Conservation (phyloP, 2,888 invertebrate species). For the Tipula vernalis region DNA sequence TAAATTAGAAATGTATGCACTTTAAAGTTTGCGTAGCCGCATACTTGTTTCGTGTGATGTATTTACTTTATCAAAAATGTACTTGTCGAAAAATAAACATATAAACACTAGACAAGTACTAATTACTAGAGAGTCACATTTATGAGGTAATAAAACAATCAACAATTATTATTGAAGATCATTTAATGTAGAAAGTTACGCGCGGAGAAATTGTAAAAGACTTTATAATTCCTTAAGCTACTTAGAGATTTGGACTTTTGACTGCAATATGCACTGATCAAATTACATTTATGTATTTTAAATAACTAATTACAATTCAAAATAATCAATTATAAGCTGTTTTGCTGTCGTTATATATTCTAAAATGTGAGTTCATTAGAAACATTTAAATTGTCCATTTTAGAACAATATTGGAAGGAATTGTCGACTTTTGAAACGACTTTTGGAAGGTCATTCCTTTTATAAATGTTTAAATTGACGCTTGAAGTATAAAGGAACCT, state of each 20-base stretch:
- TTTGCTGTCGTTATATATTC: too few relatives aligned
- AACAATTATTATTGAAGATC: background rate
- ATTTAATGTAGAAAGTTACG: background rate
- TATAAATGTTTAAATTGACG: too few relatives aligned
- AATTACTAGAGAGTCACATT: background rate
- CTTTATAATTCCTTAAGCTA: background rate
- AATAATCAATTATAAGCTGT: too few relatives aligned
- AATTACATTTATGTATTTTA: background rate
- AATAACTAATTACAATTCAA: too few relatives aligned
- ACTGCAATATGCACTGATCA: background rate
- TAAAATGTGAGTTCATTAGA: too few relatives aligned
- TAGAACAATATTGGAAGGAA: too few relatives aligned
- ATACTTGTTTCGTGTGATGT: background rate
- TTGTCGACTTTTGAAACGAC: too few relatives aligned
- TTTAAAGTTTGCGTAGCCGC: background rate
- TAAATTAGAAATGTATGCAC: background rate
- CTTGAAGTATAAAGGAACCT: too few relatives aligned
- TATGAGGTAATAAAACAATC: background rate
- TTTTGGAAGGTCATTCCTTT: too few relatives aligned
- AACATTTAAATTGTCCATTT: too few relatives aligned
- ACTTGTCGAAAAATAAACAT: background rate
- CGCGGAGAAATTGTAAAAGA: background rate
- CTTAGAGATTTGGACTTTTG: background rate
- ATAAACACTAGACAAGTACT: background rate
- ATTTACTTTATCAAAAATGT: background rate